These are phyloP conservation scores for Plusia festucae DNA, from an alignment of 2,888 invertebrate genomes.

Conservation along the genomic window DNA sequence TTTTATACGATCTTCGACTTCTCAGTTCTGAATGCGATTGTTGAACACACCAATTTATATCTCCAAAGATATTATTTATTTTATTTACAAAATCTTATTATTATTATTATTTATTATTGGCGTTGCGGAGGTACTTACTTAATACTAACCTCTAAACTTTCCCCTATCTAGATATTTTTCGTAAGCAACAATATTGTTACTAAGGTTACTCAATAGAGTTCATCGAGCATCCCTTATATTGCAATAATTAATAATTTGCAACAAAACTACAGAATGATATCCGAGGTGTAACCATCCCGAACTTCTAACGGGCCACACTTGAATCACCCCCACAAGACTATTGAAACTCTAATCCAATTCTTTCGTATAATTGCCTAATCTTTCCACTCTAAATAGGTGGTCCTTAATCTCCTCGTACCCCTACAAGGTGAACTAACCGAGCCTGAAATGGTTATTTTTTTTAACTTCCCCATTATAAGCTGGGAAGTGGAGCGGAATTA, in stretches of 20 bases:
- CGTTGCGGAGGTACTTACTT: no score
- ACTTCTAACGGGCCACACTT: constrained; percentile 39
- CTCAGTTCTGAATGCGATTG: not conserved
- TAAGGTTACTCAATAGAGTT: no score
- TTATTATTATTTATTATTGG: no score
- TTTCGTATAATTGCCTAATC: constrained; percentile 83
- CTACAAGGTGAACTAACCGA: constrained; percentile 78
- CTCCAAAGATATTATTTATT: not conserved
- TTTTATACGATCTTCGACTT: not conserved
- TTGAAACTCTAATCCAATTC: constrained; percentile 72
- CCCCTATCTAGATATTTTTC: no score
- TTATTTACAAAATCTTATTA: no score
- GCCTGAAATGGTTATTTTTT: constrained; percentile 86
- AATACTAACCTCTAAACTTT: no score
- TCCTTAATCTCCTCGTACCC: constrained; percentile 68
- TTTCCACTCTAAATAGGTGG: constrained; percentile 77
- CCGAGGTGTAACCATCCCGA: constrained; percentile 4
- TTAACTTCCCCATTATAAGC: constrained; percentile 74
- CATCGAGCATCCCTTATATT: not conserved
- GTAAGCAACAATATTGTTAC: no score
- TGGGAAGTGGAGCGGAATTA: constrained; percentile 68
- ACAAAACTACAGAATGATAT: not conserved
- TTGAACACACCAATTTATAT: not conserved
- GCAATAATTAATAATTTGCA: no score
- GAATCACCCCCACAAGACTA: constrained; percentile 56